phyloP scores from a whole-genome alignment of 2,113 vertebrate genomes.

The Reinhardtius hippoglossoides region DNA sequence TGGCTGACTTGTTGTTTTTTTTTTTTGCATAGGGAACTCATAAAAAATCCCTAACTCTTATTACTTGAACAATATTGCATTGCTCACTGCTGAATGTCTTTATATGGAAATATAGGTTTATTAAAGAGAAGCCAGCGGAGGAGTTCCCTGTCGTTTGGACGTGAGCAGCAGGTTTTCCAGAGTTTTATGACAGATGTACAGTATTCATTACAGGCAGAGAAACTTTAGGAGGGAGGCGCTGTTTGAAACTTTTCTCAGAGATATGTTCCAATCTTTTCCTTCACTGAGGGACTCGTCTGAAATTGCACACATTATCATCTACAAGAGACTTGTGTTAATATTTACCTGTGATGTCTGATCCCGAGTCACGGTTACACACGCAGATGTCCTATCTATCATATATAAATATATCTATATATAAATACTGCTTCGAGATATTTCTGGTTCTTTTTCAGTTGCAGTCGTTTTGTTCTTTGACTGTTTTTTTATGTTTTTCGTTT shows the following conservation, averaged over 20 bases:
- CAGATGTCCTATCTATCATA: slow-evolving; percentile 47
- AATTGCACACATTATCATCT: slow-evolving; percentile 74
- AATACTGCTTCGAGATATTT: slow-evolving; percentile 24
- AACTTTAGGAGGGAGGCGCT: slow-evolving; percentile 45
- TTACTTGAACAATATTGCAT: slow-evolving; percentile 83
- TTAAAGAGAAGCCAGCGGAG: slow-evolving; percentile 43
- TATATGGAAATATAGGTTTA: slow-evolving; percentile 78
- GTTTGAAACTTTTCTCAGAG: slow-evolving; percentile 58
- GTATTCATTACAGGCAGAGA: slow-evolving; percentile 54
- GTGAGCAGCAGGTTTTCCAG: slow-evolving; percentile 46
- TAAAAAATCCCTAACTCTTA: slow-evolving; percentile 62
- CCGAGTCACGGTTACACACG: slow-evolving; percentile 34
- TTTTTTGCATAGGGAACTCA: slow-evolving; percentile 56
- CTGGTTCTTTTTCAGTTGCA: slow-evolving; percentile 20
- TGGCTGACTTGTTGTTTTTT: not conserved
- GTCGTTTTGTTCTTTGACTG: not conserved
- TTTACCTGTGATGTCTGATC: slow-evolving; percentile 42
- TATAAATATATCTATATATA: slow-evolving; percentile 23
- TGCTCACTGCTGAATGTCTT: slow-evolving; percentile 86
- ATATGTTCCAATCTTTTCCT: slow-evolving; percentile 37
- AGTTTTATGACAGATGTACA: slow-evolving; percentile 73
- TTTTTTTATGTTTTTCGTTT: slow-evolving; percentile 21
- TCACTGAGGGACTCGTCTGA: slow-evolving; percentile 61
- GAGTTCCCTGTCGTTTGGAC: slow-evolving; percentile 63
- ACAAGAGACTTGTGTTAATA: slow-evolving; percentile 29